These are phyloP conservation scores for Thalassoma bifasciatum DNA, from an alignment of 2,113 vertebrate genomes.

Conservation along the genomic window DNA sequence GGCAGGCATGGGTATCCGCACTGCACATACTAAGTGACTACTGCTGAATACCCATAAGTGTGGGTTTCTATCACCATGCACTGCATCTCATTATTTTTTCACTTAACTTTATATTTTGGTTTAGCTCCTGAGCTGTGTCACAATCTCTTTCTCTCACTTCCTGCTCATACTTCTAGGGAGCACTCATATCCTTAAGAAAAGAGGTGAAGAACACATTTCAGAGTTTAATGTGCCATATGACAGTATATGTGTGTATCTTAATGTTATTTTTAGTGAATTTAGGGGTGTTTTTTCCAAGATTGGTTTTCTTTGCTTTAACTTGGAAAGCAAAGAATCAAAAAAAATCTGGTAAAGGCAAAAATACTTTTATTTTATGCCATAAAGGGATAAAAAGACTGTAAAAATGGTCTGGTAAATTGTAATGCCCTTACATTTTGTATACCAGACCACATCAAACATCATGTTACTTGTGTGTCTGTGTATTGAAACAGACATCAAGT, in stretches of 20 bases:
- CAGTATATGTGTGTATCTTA: too few relatives aligned
- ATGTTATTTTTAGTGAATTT: too few relatives aligned
- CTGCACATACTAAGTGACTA: too few relatives aligned
- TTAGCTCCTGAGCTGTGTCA: background rate
- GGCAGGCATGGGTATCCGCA: too few relatives aligned
- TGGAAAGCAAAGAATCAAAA: too few relatives aligned
- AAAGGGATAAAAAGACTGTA: background rate
- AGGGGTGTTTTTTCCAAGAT: too few relatives aligned
- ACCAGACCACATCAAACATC: conserved; percentile 1
- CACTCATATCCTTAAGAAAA: background rate
- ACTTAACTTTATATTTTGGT: background rate
- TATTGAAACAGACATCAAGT: background rate
- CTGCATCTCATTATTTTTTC: conserved; percentile 11
- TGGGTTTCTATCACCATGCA: background rate
- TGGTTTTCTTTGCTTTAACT: background rate
- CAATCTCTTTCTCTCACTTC: background rate
- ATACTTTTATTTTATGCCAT: background rate
- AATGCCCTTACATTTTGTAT: background rate
- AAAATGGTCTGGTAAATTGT: background rate
- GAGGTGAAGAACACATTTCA: too few relatives aligned
- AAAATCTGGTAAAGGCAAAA: background rate
- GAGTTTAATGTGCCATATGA: too few relatives aligned
- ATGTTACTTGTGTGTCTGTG: background rate
- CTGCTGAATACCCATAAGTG: too few relatives aligned
- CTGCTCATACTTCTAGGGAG: background rate